Conservation (phyloP, 1,140 invertebrate species). For the Tetraneura akinire region DNA sequence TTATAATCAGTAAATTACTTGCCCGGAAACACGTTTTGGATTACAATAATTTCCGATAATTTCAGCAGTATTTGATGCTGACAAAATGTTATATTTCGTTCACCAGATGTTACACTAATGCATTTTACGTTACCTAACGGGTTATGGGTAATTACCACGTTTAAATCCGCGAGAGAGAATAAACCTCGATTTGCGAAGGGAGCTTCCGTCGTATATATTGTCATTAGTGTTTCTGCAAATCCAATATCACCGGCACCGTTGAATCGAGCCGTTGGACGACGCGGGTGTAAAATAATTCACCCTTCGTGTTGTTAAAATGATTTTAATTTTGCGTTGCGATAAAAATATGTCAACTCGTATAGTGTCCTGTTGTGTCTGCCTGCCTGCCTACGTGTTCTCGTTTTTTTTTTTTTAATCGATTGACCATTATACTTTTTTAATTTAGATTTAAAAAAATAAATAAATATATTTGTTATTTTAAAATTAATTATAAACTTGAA, state of each 20-base stretch:
- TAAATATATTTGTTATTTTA: too few species aligned
- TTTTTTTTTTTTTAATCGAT: too few species aligned
- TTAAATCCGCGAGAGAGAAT: neutral
- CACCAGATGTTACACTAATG: constrained; percentile 37
- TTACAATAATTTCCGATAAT: neutral
- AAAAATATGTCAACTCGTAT: neutral
- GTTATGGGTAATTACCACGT: constrained; percentile 24
- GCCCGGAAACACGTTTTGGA: neutral
- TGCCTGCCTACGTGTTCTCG: too few species aligned
- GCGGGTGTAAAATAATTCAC: neutral
- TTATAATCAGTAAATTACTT: too few species aligned
- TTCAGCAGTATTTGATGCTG: neutral
- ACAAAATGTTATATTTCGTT: neutral
- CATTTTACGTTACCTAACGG: neutral
- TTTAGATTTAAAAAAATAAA: too few species aligned
- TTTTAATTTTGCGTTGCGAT: neutral
- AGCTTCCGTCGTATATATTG: neutral
- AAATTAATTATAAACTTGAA: too few species aligned
- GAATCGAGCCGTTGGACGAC: neutral
- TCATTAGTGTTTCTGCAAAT: constrained; percentile 20
- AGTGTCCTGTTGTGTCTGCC: neutral
- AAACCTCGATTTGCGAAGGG: neutral
- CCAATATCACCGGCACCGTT: neutral
- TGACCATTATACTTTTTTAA: too few species aligned
- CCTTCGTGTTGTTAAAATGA: constrained; percentile 8